These are phyloP conservation scores for Emydoidea blandingii DNA, from an alignment of 2,797 vertebrate species.

Conservation along the genomic window DNA sequence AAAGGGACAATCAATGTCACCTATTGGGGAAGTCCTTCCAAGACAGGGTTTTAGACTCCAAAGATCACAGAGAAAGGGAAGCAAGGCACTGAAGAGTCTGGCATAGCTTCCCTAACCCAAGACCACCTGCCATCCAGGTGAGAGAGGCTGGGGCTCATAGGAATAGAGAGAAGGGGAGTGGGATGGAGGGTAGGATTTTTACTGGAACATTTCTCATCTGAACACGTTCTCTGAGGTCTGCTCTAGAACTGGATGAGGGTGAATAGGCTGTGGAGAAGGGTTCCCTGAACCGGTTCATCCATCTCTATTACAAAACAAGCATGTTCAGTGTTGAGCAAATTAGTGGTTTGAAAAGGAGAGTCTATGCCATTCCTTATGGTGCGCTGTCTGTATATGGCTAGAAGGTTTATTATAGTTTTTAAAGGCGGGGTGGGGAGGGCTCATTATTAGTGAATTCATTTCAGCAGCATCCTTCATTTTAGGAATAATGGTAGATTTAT, in stretches of 20 bases:
- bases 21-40: background rate
- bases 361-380: background rate
- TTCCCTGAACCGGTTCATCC: background rate
- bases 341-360: background rate
- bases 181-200: background rate
- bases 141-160: background rate
- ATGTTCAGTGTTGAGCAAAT: background rate
- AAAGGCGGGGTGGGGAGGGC: fast-evolving
- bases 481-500: fast-evolving
- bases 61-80: background rate
- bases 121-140: background rate
- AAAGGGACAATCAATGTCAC: background rate
- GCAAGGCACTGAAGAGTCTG: background rate
- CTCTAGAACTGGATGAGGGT: fast-evolving
- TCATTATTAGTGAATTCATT: fast-evolving
- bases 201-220: background rate
- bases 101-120: background rate
- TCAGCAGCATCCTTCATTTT: background rate
- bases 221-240: fast-evolving
- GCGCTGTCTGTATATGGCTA: fast-evolving
- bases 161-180: background rate
- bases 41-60: background rate
- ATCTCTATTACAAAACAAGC: fast-evolving
- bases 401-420: background rate
- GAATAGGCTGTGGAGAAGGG: fast-evolving